Percentiles rank a stretch among this genome's conserved stretches.
These are phyloP conservation scores for Ciconia stormi DNA, from an alignment of 2,113 vertebrate genomes.

Conservation along the genomic window DNA sequence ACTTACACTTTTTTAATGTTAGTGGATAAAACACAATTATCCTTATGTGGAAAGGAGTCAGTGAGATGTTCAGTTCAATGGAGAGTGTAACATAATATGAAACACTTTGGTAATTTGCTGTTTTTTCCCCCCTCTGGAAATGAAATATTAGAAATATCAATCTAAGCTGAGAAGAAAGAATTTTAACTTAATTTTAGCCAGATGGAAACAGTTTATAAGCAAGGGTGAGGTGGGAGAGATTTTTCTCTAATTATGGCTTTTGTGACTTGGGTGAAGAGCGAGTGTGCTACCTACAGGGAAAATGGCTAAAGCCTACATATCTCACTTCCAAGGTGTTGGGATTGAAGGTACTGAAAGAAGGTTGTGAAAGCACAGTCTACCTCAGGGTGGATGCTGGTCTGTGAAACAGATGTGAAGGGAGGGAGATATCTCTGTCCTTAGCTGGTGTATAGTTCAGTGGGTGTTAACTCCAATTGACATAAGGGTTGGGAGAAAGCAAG, in stretches of 20 bases:
- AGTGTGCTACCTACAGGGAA: background rate
- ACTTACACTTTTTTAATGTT: background rate
- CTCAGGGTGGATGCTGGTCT: rapidly evolving
- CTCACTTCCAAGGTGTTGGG: background rate
- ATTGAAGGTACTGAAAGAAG: background rate
- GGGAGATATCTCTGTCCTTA: background rate
- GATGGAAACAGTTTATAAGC: background rate
- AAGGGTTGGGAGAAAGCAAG: background rate
- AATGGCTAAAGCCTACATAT: background rate
- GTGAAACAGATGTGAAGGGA: background rate
- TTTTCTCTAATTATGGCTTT: background rate
- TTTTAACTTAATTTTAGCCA: slow-evolving; percentile 32
- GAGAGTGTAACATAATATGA: background rate
- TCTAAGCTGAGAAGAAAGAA: slow-evolving; percentile 23
- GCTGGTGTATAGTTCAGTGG: background rate
- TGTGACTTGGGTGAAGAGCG: background rate
- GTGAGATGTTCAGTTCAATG: background rate
- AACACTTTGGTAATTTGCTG: slow-evolving; percentile 7
- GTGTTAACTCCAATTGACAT: background rate
- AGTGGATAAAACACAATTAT: background rate
- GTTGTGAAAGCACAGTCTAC: background rate
- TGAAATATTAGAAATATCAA: slow-evolving; percentile 33
- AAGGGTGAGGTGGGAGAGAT: background rate
- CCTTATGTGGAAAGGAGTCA: background rate
- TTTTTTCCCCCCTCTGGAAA: background rate